Evolutionary conservation across 1,140 invertebrate species (phyloP), one percentile per base, ranked within the genome.

Genomic region (Plutomurus gul): DNA sequence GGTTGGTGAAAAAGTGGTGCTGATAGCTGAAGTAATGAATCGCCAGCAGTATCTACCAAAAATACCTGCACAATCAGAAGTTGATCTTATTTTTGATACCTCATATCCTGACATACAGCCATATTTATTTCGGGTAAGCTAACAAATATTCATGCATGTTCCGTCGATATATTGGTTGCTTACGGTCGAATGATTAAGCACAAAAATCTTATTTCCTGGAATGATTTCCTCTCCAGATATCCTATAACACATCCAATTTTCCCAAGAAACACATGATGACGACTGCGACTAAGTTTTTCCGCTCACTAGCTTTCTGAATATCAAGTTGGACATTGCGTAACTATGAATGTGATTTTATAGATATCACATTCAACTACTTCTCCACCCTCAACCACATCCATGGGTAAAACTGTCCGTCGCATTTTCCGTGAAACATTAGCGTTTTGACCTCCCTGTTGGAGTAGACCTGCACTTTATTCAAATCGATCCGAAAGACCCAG

Each of bases 21-120:
- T 95, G 84, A 95, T 99, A 84, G 94, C 95, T 0, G 95, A 98
- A 86, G 92, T 95, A 4, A 97, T 99, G 91, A 98, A 98, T 86
- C 89, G 93, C 46, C 93, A 96, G 86, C 95, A 98, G 84, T 98
- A 97, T 87, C 90, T 98, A 40, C 97, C 97, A 3, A 96, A 96
- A 87, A 96, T 96, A 90, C 96, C 96, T 60, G 94, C 92, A 85
- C 93, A 95, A 85, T 93, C 92, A 10, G 96, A 98, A 86, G 88
- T 98, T 51, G 96, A 97, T 87, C 89, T 96, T 56, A 93, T 98
- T 77, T 99, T 98, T 86, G 96, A 99, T 86, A 97, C 95, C 2
- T 91, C 91, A 11, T 97, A 93, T 87, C 87, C 90, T 2, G 96
- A 99, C 87, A 92, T 97, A 51, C 97, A 99, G 86, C 97, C 97